These are phyloP conservation scores for Hydropsyche tenuis DNA, from an alignment of 1,140 invertebrate species.

Conservation along the genomic window DNA sequence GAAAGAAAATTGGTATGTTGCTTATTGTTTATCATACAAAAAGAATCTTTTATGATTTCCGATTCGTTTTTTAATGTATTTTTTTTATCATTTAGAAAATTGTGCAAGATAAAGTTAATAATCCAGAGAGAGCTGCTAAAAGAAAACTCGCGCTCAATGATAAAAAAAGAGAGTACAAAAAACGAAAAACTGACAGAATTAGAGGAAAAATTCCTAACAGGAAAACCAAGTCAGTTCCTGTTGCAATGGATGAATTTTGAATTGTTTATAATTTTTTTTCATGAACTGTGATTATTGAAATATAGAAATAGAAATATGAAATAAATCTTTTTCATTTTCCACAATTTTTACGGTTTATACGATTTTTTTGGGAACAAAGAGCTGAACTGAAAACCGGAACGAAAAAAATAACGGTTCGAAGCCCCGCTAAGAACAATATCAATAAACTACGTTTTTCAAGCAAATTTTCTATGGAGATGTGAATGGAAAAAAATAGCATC, in stretches of 20 bases:
- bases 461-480: too few relatives aligned
- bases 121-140: slow-evolving; percentile 79
- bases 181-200: slow-evolving; percentile 68
- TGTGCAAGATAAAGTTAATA: slow-evolving; percentile 71
- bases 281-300: too few relatives aligned
- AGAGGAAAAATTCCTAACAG: slow-evolving; percentile 55
- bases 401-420: too few relatives aligned
- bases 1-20: slow-evolving; percentile 67
- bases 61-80: slow-evolving; percentile 16
- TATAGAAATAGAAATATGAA: too few relatives aligned
- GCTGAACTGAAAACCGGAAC: too few relatives aligned
- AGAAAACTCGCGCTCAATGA: slow-evolving; percentile 77
- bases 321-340: too few relatives aligned
- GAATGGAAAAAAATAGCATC: too few relatives aligned
- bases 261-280: slow-evolving; percentile 8
- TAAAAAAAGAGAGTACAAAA: slow-evolving; percentile 78
- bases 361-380: too few relatives aligned
- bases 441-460: too few relatives aligned
- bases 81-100: slow-evolving; percentile 52
- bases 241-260: not conserved
- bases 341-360: too few relatives aligned
- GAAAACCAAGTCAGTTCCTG: slow-evolving; percentile 15
- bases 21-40: slow-evolving; percentile 50
- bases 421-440: too few relatives aligned
- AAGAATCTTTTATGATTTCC: too few relatives aligned